phyloP scores from a whole-genome alignment of 1,140 invertebrate genomes.

The Sinella curviseta region DNA sequence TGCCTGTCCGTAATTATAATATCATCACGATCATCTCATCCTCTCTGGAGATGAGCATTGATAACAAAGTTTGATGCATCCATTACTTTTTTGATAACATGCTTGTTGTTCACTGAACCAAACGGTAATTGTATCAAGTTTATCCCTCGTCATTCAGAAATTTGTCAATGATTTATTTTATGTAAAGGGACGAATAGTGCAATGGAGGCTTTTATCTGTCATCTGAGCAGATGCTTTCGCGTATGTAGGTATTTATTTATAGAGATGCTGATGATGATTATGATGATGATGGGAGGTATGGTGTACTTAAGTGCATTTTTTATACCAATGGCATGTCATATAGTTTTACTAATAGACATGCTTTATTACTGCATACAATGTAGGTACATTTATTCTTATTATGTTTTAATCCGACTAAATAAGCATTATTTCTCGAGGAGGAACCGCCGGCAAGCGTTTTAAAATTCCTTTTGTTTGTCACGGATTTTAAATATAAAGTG shows the following conservation, averaged over 20 bases:
- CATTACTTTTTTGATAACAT: constrained; percentile 2
- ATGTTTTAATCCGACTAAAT: background rate
- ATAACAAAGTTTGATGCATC: background rate
- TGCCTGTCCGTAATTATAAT: constrained; percentile 8
- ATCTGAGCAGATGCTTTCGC: background rate
- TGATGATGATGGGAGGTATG: background rate
- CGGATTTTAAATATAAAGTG: no score
- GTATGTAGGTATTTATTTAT: background rate
- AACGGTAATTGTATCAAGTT: constrained; percentile 25
- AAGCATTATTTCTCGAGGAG: no score
- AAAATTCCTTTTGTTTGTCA: no score
- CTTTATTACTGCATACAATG: no score
- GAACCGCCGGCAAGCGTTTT: no score
- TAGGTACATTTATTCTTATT: background rate
- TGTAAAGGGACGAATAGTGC: background rate
- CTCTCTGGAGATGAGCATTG: background rate
- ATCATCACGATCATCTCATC: constrained; percentile 3
- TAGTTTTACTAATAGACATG: background rate
- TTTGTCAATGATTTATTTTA: background rate
- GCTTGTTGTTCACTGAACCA: constrained; percentile 8
- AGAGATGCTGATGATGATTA: background rate
- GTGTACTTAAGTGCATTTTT: background rate
- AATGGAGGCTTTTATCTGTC: background rate
- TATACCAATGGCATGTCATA: background rate
- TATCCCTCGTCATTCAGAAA: background rate